Base-by-base conservation (phyloP, 1,140 invertebrate species). In the Sitobion miscanthi region DNA sequence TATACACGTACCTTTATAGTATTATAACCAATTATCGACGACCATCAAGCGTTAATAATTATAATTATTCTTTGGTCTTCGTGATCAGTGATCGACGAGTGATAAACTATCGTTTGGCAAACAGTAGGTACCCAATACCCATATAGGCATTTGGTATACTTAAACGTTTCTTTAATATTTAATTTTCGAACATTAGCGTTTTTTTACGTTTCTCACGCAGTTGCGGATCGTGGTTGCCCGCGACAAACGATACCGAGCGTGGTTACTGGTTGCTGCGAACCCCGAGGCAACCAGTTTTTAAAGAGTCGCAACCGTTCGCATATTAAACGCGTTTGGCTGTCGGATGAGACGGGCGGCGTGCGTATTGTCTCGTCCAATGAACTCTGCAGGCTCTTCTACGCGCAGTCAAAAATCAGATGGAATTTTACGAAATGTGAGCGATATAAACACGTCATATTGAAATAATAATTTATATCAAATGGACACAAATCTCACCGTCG, bases 351-450 rank as follows among this genome's bases (percentile, higher is more conserved):
- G 83, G 8, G 42, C 42, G 21, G 23, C 38, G 17, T 30, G 77
- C 77, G 42, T 25, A 85, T 83, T 38, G 77, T 38, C 17, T 38
- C 42, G 85, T 88, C 86, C 86, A 88, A 88, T 88, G 86, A 88
- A 88, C 86, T n/a, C 47, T 88, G 52, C 21, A 54, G 6, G 45
- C 38, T 77, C n/a, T 25, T 85, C 21, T 11, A 85, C 86, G 17
- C 30, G 30, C 2, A n/a, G 47, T 2, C 20, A 6, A 88, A 85
- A 88, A 88, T 85, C 83, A 23, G 38, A 77, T 77, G n/a, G 45
- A 85, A 45, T 85, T 85, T 45, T 45, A 45, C 38, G 9, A 85
- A 85, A 85, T 85, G 23, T 23, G 42, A 85, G 42, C 35, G 38
- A 42, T 4, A 85, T 85, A 42, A 69, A n/a, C 62, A 69, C 30